Base-by-base conservation (phyloP, 2,113 vertebrate genomes). In the Boleophthalmus pectinirostris region DNA sequence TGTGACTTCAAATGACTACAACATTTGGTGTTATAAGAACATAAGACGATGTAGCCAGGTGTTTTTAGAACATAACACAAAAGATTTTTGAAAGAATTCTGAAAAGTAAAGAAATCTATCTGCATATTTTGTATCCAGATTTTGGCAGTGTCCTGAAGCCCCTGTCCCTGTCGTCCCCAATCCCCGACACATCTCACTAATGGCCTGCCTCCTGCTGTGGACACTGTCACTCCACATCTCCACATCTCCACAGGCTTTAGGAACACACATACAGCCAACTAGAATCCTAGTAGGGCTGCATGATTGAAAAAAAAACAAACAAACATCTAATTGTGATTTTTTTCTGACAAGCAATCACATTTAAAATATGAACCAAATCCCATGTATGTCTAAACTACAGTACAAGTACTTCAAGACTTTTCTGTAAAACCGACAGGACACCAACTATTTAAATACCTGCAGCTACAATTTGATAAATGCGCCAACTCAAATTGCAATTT, bases 131-230 rank as follows among this genome's bases (percentile, higher is more conserved):
- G 13, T 49, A 5, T 80, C 33, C 11, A 68, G 33, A 35, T 43
- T 65, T 56, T 60, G 14, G 47, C 58, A 33, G 11, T 47, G 72
- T 66, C 70, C 63, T 38, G 57, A 12, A 60, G 38, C 67, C 23
- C 5, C 69, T 66, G 35, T 45, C 29, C 25, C 67, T 29, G 38
- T 56, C 66, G 61, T 77, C 69, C 70, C 0, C 20, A 73, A 75
- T 80, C 69, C 68, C 72, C 60, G 24, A 68, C 16, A 57, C 56
- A 56, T 68, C 85, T 68, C 16, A n/a, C 74, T 73, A 78, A 80
- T 75, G 78, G 78, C 63, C 78, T 18, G 65, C 65, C 57, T 82
- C 86, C 81, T 79, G 81, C 75, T 82, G 75, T 73, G 70, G 69
- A 72, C 66, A 64, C 66, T 25, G 46, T 83, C 68, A 12, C 65